phyloP scores from a whole-genome alignment of 1,140 invertebrate genomes.

The Manduca sexta region DNA sequence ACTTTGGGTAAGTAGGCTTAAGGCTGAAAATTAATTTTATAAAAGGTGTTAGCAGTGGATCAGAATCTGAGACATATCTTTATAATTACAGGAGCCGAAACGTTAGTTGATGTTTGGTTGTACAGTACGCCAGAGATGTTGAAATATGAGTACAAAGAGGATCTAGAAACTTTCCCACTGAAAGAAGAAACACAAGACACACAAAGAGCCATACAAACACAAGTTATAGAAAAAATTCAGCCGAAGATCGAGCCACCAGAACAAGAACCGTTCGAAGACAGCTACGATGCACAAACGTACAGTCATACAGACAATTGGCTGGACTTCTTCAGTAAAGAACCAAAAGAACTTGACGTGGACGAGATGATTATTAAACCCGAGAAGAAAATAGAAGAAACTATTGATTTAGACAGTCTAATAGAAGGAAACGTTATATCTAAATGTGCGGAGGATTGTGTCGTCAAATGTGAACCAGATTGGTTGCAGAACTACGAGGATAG shows the following conservation, averaged over 20 bases:
- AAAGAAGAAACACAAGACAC: slow-evolving; percentile 7
- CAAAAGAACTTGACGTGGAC: slow-evolving; percentile 49
- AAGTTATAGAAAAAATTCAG: neutral
- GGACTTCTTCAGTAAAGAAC: slow-evolving; percentile 54
- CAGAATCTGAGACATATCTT: neutral
- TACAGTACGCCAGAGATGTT: slow-evolving; percentile 69
- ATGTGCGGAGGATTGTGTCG: neutral
- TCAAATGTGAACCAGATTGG: neutral
- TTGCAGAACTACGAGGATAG: neutral
- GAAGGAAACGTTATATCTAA: slow-evolving; percentile 8
- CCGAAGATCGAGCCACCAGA: slow-evolving; percentile 7
- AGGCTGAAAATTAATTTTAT: neutral
- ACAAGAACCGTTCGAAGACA: neutral
- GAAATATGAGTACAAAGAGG: slow-evolving; percentile 44
- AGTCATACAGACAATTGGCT: slow-evolving; percentile 43
- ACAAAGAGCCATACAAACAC: slow-evolving; percentile 8
- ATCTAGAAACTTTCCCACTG: slow-evolving; percentile 6
- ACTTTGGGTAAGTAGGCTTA: slow-evolving; percentile 76
- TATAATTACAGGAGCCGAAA: slow-evolving; percentile 80
- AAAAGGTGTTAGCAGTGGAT: neutral
- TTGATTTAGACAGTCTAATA: slow-evolving; percentile 2
- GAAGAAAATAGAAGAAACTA: slow-evolving; percentile 22
- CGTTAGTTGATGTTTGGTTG: slow-evolving; percentile 81
- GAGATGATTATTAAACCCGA: slow-evolving; percentile 57
- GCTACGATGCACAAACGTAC: neutral